Evolutionary conservation across 2,888 invertebrate genomes (phyloP), one percentile per base, ranked within the genome.

Genomic region (Panzeria rudis): DNA sequence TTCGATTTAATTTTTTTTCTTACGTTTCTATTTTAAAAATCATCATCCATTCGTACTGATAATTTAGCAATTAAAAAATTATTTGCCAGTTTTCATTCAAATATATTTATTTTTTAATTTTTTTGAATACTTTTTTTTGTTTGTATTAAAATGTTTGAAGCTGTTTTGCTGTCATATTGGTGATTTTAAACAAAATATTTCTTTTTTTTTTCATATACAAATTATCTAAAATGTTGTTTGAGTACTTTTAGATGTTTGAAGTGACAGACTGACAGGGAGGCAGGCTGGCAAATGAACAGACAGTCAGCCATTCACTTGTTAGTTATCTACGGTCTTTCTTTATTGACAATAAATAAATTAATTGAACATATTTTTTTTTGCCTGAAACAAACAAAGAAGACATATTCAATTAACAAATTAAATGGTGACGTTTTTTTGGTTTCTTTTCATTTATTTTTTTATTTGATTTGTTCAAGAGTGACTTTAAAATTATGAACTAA

Each of bases 371-470:
- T 75, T 73, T 44, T 47, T 29, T 25, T 64, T 44, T 29, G 5
- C 29, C 25, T 79, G 56, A 73, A 85, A 82, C 81, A 82, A 47
- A n/a, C 68, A 23, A 72, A 84, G 73, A 84, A 54, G 84, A 82
- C 84, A 81, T 50, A 59, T 78, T 85, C 84, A 85, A 85, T 85
- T 85, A 84, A 85, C 73, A 85, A 81, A 85, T 85, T 82, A 82
- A 82, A 82, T 84, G 56, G 78, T 56, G 78, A 59, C 44, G 72
- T 80, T 80, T 68, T 68, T 61, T 80, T 66, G 23, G 50, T 50
- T 72, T 73, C 3, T 41, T 69, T 54, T 73, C 9, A 47, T 25
- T 61, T 41, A 11, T 0, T 61, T 41, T 54, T 54, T 62, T 44
- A 54, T 71, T 41, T 75, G 61, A 75, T 75, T 81, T 75, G 13